Conservation (phyloP, 2,888 invertebrate genomes). For the Cordilura impudica region DNA sequence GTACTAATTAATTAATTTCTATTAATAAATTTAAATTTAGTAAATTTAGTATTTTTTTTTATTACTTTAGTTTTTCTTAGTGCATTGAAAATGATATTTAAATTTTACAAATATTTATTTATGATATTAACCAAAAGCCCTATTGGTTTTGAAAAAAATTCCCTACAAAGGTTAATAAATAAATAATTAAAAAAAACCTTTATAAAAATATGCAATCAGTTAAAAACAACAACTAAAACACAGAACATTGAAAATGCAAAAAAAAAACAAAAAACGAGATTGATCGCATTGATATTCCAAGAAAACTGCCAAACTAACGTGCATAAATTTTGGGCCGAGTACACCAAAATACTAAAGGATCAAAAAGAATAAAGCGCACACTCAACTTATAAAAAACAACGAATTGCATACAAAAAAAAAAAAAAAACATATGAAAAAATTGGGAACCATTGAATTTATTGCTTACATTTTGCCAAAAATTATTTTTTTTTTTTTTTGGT, state of each 20-base stretch:
- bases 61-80: too few species aligned
- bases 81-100: too few species aligned
- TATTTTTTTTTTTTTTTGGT: conserved; percentile 27
- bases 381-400: neutral
- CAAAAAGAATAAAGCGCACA: conserved; percentile 57
- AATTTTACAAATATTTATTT: too few species aligned
- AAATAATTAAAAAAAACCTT: conserved; percentile 60
- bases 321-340: conserved; percentile 64
- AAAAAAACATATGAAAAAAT: neutral
- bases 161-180: too few species aligned
- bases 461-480: conserved; percentile 50
- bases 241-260: conserved; percentile 22
- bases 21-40: too few species aligned
- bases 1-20: too few species aligned
- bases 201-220: conserved; percentile 75
- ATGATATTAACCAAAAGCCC: too few species aligned
- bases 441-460: conserved; percentile 45
- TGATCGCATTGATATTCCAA: conserved; percentile 75
- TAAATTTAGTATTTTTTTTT: too few species aligned
- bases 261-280: conserved; percentile 66
- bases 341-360: conserved; percentile 47
- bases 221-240: conserved; percentile 59
- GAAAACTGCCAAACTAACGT: conserved; percentile 69
- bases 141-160: too few species aligned
- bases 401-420: neutral